phyloP scores from a whole-genome alignment of 2,797 vertebrate genomes.

The Somateria mollissima region DNA sequence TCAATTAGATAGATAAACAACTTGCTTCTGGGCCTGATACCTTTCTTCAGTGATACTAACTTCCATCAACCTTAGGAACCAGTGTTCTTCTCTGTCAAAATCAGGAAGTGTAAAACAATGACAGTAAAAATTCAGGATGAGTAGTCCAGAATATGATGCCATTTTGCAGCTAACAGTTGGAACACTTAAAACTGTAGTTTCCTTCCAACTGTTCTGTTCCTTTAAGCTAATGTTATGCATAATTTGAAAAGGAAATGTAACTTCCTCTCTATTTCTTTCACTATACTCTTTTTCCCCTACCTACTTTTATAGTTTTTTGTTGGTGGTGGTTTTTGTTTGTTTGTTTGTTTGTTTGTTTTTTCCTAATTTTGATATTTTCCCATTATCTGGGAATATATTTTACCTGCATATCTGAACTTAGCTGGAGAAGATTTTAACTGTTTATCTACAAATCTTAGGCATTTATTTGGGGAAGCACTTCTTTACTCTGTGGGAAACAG shows the following conservation, averaged over 20 bases:
- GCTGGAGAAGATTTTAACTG: not conserved
- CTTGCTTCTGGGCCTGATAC: not conserved
- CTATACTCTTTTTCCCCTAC: not conserved
- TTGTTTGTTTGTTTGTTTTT: not conserved
- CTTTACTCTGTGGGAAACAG: no score
- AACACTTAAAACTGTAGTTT: not conserved
- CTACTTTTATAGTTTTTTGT: not conserved
- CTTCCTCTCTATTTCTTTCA: not conserved
- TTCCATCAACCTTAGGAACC: not conserved
- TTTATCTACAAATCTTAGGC: not conserved
- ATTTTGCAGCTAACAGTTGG: not conserved
- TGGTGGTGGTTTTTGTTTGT: no score
- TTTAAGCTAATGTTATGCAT: not conserved
- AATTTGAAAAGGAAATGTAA: not conserved
- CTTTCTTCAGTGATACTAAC: not conserved
- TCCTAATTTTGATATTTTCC: not conserved
- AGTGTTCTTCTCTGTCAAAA: not conserved
- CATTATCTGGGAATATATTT: no score
- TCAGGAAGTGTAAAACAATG: not conserved
- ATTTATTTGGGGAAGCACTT: not conserved
- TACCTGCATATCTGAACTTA: not conserved
- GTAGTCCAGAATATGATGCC: not conserved
- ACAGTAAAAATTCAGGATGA: not conserved
- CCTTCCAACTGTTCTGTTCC: not conserved
- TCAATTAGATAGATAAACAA: not conserved